A percentile compares a stretch with the other conserved stretches of the same genome.
Evolutionary conservation across 2,113 vertebrate genomes (phyloP).

Genomic region (Cepphus grylle): DNA sequence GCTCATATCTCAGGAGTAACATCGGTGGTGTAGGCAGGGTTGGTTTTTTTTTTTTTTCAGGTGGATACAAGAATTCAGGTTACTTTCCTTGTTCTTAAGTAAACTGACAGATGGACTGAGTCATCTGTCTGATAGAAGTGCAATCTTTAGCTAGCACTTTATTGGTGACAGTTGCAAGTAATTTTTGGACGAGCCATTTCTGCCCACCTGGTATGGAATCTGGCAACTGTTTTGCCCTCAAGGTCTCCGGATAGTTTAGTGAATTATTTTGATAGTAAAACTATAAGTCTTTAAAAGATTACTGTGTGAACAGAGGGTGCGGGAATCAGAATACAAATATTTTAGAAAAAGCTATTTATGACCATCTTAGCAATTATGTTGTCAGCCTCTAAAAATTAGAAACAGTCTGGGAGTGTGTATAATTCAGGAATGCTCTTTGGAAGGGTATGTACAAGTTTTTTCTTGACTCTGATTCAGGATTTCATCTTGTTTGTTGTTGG

Average conservation of each 20-base stretch:
- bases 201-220: background rate
- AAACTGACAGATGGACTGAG: slow-evolving; percentile 44
- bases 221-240: slow-evolving; percentile 17
- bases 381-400: slow-evolving; percentile 47
- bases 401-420: background rate
- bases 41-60: background rate
- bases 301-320: background rate
- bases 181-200: slow-evolving; percentile 18
- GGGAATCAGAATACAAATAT: background rate
- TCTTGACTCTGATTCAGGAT: background rate
- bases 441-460: background rate
- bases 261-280: slow-evolving; percentile 28
- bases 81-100: slow-evolving; percentile 32
- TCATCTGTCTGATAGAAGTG: slow-evolving; percentile 57
- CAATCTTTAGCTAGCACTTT: slow-evolving; percentile 19
- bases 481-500: background rate
- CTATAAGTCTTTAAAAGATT: background rate
- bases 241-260: background rate
- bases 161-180: slow-evolving; percentile 36
- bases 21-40: background rate
- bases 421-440: slow-evolving; percentile 10
- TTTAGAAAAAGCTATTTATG: slow-evolving; percentile 26
- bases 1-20: background rate
- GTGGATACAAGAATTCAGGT: slow-evolving; percentile 45
- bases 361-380: slow-evolving; percentile 10